Base-by-base conservation (phyloP, 1,140 invertebrate genomes). In the Melitaea cinxia region DNA sequence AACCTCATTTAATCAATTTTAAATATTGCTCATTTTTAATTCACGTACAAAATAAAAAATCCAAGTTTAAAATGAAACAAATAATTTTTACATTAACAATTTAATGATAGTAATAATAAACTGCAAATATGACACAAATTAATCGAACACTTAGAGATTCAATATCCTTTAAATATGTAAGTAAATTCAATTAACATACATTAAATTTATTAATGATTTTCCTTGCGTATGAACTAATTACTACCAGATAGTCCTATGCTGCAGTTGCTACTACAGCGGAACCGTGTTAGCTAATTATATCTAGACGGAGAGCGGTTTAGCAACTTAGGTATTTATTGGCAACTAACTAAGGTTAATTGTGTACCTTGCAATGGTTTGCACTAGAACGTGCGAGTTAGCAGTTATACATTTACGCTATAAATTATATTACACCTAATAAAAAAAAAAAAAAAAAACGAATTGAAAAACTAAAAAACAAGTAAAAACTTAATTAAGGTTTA, bases 271-370 rank as follows among this genome's bases (percentile, higher is more conserved):
- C 80, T 77, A 78, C 73, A 77, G 72, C 77, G 65, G 71, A 67
- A 21, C 42, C n/a, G 68, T 66, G 68, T 45, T 63, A 58, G 76
- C 78, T 86, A 87, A 87, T 83, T 85, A 85, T 81, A 82, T 75
- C 72, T 78, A 69, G 70, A 70, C 70, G 68, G 78, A 72, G 78
- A 82, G 71, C 68, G 73, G 79, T 73, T 77, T 62, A 72, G 61
- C 77, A 53, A 75, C 72, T 68, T 63, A 67, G 73, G 75, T 84
- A 80, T 87, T 87, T 84, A 84, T 85, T 84, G 82, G 72, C 65
- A 61, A 71, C 73, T 80, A 82, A 81, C 81, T 75, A 74, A 78
- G 75, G 73, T 80, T 84, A 87, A 84, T 80, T 80, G 74, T 73
- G 58, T 54, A 65, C 60, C 68, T 23, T 53, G 30, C 39, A 57